Percentiles rank a stretch among this genome's conserved stretches.
These are phyloP conservation scores for Acanthosepion pharaonis DNA, from an alignment of 2,888 invertebrate species.

Conservation along the genomic window DNA sequence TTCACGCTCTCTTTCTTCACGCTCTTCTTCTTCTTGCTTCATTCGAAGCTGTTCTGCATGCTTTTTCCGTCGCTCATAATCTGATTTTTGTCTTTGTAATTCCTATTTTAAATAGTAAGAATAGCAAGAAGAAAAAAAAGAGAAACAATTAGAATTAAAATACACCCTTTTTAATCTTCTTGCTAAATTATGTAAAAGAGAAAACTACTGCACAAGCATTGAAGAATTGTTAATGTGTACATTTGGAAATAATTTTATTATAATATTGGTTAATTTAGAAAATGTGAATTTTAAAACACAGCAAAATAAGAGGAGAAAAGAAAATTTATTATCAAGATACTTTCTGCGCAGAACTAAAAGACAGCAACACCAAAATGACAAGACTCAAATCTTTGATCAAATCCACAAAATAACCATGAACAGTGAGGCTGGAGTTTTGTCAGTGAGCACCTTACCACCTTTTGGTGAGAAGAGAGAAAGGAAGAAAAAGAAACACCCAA, in stretches of 20 bases:
- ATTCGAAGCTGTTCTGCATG: constrained; percentile 69
- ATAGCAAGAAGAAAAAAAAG: constrained; percentile 45
- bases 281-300: background rate
- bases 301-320: background rate
- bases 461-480: background rate
- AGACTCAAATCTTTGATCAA: constrained; percentile 24
- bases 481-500: background rate
- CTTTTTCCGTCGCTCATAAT: constrained; percentile 71
- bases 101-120: constrained; percentile 61
- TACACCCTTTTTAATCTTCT: background rate
- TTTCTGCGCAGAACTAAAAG: background rate
- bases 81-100: constrained; percentile 71
- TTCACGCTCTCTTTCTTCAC: constrained; percentile 59
- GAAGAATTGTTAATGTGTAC: background rate
- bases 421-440: background rate
- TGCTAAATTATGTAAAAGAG: background rate
- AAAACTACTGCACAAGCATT: background rate
- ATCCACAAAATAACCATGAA: background rate
- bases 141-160: constrained; percentile 45
- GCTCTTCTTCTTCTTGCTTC: constrained; percentile 68
- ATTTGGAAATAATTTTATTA: background rate
- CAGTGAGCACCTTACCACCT: background rate
- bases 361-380: background rate
- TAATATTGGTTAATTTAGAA: background rate
- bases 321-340: background rate